Evolutionary conservation across 2,888 invertebrate species (phyloP).

Genomic region (Lithophane leautieri): DNA sequence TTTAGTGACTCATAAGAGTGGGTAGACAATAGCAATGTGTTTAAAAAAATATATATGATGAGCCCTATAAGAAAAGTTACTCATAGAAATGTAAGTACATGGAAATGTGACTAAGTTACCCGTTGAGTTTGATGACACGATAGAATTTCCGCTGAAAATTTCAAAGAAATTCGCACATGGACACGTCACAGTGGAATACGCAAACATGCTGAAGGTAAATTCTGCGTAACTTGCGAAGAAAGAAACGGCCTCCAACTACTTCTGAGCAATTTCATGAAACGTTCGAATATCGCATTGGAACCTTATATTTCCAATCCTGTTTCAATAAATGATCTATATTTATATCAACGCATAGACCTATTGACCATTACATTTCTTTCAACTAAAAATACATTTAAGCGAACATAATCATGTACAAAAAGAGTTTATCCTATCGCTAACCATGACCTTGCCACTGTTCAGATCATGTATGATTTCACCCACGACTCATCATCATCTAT

Average conservation of each 20-base stretch:
- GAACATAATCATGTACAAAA: constrained; percentile 9
- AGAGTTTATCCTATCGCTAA: constrained; percentile 35
- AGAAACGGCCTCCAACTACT: not conserved
- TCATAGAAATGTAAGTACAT: constrained; percentile 17
- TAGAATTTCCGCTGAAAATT: constrained; percentile 16
- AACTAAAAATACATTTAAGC: constrained; percentile 4
- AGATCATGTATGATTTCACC: constrained; percentile 44
- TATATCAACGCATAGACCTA: not conserved
- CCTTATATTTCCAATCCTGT: not conserved
- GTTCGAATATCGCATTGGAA: not conserved
- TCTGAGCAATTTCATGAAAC: not conserved
- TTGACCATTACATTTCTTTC: not conserved
- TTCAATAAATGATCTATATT: not conserved
- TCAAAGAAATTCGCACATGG: not conserved
- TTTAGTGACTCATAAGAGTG: constrained; percentile 48
- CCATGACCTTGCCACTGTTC: constrained; percentile 56
- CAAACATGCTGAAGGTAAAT: not conserved
- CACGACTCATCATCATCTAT: not conserved
- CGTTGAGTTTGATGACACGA: constrained; percentile 8
- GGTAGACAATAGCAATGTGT: constrained; percentile 38
- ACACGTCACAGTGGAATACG: not conserved
- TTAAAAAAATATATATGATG: constrained; percentile 35
- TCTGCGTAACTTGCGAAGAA: not conserved
- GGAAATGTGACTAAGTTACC: constrained; percentile 23
- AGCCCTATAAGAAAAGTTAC: constrained; percentile 17